Conservation (phyloP, 2,113 vertebrate genomes). For the Rousettus leschenaultii region DNA sequence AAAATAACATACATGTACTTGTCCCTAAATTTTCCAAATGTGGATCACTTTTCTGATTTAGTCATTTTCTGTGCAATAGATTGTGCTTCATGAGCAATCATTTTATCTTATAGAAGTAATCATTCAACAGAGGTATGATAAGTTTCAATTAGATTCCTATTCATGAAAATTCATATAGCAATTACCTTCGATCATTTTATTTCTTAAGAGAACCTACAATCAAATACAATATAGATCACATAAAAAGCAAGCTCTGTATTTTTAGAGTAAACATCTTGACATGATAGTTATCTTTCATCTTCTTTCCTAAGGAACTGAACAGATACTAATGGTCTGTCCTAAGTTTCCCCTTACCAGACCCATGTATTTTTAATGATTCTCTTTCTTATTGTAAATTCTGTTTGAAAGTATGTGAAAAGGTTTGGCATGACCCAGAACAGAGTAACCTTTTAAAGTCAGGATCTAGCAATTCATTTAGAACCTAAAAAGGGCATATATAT, state of each 20-base stretch:
- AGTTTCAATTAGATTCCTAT: constrained; percentile 33
- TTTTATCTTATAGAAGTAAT: constrained; percentile 20
- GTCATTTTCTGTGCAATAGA: background rate
- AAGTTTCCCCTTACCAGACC: constrained; percentile 36
- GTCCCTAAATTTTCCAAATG: background rate
- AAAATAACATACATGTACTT: background rate
- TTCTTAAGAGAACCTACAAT: constrained; percentile 3
- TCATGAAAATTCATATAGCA: constrained; percentile 34
- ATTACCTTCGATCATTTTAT: constrained; percentile 26
- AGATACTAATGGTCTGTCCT: constrained; percentile 28
- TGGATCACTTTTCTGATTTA: background rate
- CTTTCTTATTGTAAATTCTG: constrained; percentile 64
- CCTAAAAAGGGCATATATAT: background rate
- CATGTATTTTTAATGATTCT: constrained; percentile 67
- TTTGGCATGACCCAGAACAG: background rate
- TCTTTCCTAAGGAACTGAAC: constrained; percentile 3
- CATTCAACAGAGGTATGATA: constrained; percentile 17
- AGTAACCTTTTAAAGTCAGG: background rate
- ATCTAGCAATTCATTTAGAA: background rate
- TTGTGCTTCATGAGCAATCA: background rate
- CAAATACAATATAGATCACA: constrained; percentile 5
- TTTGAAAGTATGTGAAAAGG: constrained; percentile 58
- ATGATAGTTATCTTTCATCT: constrained; percentile 48
- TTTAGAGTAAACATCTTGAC: constrained; percentile 53
- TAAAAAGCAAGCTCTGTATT: background rate